phyloP scores from a whole-genome alignment of 35 echinoderm and acorn worm genomes.

The Chiridota heheva region DNA sequence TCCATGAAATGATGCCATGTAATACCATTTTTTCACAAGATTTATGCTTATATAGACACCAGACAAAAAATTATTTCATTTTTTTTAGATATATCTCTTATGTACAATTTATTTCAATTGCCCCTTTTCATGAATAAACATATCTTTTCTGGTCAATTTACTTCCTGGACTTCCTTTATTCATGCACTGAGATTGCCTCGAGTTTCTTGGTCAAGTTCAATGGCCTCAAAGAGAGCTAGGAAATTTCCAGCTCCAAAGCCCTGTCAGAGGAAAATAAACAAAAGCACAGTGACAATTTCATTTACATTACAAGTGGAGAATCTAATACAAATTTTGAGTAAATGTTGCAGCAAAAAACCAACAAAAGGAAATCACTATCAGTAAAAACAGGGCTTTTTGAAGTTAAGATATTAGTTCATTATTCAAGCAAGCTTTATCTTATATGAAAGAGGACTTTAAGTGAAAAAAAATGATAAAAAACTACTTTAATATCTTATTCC shows the following conservation, averaged over 20 bases:
- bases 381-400: too few relatives aligned
- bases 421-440: too few relatives aligned
- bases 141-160: neutral
- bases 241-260: constrained; percentile 99
- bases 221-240: constrained; percentile 90
- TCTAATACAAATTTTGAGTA: too few relatives aligned
- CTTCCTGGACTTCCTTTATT: neutral
- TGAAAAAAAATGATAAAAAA: too few relatives aligned
- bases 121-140: neutral
- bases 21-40: neutral
- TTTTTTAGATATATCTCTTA: neutral
- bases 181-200: constrained; percentile 71
- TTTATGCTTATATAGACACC: neutral
- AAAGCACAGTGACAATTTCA: too few relatives aligned
- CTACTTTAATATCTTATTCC: too few relatives aligned
- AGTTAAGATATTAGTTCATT: too few relatives aligned
- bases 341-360: too few relatives aligned
- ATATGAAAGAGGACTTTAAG: too few relatives aligned
- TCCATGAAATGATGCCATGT: too few relatives aligned
- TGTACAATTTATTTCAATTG: neutral
- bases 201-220: constrained; percentile 71
- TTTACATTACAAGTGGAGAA: too few relatives aligned
- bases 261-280: constrained; percentile 36
- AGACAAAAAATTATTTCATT: neutral
- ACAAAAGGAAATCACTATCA: too few relatives aligned